Conservation (phyloP, 1,140 invertebrate genomes). For the Trichogramma pretiosum region DNA sequence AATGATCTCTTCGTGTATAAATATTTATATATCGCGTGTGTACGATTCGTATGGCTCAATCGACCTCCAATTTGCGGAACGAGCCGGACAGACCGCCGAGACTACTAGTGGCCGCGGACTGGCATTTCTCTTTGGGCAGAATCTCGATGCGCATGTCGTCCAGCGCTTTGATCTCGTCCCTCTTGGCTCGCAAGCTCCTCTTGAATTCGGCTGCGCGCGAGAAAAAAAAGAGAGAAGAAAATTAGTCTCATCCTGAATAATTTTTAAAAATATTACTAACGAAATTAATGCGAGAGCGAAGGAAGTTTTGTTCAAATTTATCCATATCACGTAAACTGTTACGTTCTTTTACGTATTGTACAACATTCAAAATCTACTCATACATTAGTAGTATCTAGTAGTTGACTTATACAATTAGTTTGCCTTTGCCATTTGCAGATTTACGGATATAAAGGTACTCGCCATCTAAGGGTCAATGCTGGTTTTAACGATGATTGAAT, state of each 20-base stretch:
- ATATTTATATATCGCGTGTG: too few relatives aligned
- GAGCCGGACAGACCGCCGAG: constrained; percentile 63
- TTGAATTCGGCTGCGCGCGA: constrained; percentile 52
- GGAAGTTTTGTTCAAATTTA: constrained; percentile 7
- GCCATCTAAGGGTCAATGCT: too few relatives aligned
- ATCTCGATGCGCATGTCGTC: constrained; percentile 73
- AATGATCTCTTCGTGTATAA: too few relatives aligned
- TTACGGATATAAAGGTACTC: too few relatives aligned
- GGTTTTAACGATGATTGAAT: too few relatives aligned
- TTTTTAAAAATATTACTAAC: neutral
- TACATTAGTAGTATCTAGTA: too few relatives aligned
- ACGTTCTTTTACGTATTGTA: too few relatives aligned
- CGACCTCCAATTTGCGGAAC: constrained; percentile 73
- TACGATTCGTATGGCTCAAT: constrained; percentile 53
- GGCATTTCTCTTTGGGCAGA: constrained; percentile 50
- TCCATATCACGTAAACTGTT: too few relatives aligned
- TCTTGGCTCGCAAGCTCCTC: constrained; percentile 52
- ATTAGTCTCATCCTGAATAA: neutral
- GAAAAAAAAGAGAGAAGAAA: neutral
- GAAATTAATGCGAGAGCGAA: too few relatives aligned
- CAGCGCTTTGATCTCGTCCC: constrained; percentile 59
- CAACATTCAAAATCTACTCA: too few relatives aligned
- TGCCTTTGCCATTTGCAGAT: too few relatives aligned
- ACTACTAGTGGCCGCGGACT: constrained; percentile 56
- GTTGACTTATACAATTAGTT: too few relatives aligned